These are phyloP conservation scores for Trachymyrmex septentrionalis DNA, from an alignment of 1,140 invertebrate genomes.

Conservation along the genomic window DNA sequence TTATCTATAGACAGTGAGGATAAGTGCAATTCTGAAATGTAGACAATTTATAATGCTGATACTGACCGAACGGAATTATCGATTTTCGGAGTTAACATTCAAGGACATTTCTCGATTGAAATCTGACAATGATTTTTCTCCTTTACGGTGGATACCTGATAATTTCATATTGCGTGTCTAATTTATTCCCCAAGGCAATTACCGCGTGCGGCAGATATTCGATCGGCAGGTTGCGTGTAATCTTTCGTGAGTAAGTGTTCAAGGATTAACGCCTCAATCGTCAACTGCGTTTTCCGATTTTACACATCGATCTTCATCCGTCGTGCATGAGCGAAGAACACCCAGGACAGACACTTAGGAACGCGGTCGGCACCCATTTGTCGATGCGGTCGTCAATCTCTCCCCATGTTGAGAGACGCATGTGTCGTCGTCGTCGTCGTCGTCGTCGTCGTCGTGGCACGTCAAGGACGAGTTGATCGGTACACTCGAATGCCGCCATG, in stretches of 20 bases:
- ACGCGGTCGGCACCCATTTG: constrained; percentile 83
- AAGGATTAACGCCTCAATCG: constrained; percentile 45
- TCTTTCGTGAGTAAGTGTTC: constrained; percentile 33
- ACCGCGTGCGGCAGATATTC: constrained; percentile 21
- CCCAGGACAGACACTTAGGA: constrained; percentile 70
- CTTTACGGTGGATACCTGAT: not conserved
- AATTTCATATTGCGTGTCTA: constrained; percentile 42
- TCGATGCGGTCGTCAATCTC: constrained; percentile 82
- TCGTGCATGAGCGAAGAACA: constrained; percentile 50
- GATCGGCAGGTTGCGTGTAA: constrained; percentile 24
- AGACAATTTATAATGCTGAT: not conserved
- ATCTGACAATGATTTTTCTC: constrained; percentile 19
- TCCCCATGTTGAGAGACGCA: constrained; percentile 82
- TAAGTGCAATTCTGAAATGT: not conserved
- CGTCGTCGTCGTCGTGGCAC: constrained; percentile 69
- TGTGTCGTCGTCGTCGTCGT: constrained; percentile 66
- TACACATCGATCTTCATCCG: constrained; percentile 47
- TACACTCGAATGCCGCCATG: constrained; percentile 30
- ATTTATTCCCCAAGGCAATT: constrained; percentile 25
- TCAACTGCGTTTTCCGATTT: constrained; percentile 42
- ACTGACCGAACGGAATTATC: not conserved
- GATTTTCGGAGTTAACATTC: not conserved
- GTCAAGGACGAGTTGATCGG: constrained; percentile 76
- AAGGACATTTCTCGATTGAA: constrained; percentile 25
- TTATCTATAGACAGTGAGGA: not conserved